Conservation (phyloP, 2,888 invertebrate species). For the Schizaphis graminum region DNA sequence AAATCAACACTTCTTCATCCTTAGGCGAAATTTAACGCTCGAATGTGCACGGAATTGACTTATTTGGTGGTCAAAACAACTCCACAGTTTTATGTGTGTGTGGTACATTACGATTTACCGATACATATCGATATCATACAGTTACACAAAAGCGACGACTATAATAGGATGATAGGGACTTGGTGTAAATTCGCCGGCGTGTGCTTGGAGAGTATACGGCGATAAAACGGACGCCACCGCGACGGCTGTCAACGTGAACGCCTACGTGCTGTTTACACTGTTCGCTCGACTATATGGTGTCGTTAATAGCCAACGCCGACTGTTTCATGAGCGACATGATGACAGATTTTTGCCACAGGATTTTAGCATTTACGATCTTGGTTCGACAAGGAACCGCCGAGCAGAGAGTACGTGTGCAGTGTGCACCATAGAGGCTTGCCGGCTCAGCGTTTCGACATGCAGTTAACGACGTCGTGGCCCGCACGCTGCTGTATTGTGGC, state of each 20-base stretch:
- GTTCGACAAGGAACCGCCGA: constrained; percentile 28
- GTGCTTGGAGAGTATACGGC: neutral
- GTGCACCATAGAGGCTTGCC: neutral
- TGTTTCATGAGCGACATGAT: neutral
- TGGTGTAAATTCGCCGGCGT: neutral
- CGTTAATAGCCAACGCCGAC: neutral
- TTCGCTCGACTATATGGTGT: neutral
- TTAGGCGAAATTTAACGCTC: too few relatives aligned
- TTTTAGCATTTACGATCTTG: neutral
- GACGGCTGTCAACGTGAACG: neutral
- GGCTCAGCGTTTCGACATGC: constrained; percentile 15
- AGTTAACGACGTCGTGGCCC: neutral
- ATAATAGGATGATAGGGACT: neutral
- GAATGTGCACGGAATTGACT: too few relatives aligned
- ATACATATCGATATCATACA: neutral
- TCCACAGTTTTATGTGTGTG: too few relatives aligned
- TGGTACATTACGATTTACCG: neutral
- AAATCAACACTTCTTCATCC: too few relatives aligned
- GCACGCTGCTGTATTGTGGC: neutral
- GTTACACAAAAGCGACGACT: neutral
- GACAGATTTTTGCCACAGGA: neutral
- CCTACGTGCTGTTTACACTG: neutral
- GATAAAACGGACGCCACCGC: too few relatives aligned
- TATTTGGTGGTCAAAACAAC: too few relatives aligned
- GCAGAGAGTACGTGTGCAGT: constrained; percentile 23